Evolutionary conservation across 2,113 vertebrate genomes (phyloP), one percentile per base, ranked within the genome.

Genomic region (Lycaon pictus): DNA sequence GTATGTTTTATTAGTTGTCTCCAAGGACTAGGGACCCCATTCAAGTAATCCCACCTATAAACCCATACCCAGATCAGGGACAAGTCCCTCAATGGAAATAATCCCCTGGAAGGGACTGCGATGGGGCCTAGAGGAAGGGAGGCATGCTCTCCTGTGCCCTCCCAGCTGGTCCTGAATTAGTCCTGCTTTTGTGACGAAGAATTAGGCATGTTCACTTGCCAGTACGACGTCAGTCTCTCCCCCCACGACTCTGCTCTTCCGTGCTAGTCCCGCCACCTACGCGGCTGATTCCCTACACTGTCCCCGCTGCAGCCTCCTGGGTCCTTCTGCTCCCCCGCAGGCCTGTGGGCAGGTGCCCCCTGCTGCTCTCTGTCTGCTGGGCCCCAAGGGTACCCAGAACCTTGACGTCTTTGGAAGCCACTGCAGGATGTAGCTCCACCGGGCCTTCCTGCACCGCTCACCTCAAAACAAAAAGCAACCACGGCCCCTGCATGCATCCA

Each of bases 401-500:
- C 53, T 90, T 62, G 32, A 62, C 7, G 58, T 55, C 56, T 51
- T 88, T 48, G 43, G 63, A 97, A 85, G 35, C 32, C 51, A 29
- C 48, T 90, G 43, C 71, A 84, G 76, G 23, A 48, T 67, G 4
- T 35, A 27, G 53, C 15, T 37, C 11, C 25, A 13, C 22, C 20
- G 63, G 8, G 22, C 9, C 60, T 65, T 60, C 43, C 51, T 84
- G 32, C 4, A 43, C 48, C 22, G 22, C 16, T 67, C 67, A 93
- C 48, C 25, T 43, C 63, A 17, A 94, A 80, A 81, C 0, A 0
- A 87, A 62, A 35, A 56, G 6, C 43, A 51, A 56, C 25, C 4
- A 11, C 25, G 0, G 13, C 7, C 17, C 53, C 56, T 48, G 1
- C 53, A 7, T 2, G 4, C 58, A 17, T 0, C 3, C n/a, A 2